These are phyloP conservation scores for Calycopis cecrops DNA, from an alignment of 1,140 invertebrate genomes.

Conservation along the genomic window DNA sequence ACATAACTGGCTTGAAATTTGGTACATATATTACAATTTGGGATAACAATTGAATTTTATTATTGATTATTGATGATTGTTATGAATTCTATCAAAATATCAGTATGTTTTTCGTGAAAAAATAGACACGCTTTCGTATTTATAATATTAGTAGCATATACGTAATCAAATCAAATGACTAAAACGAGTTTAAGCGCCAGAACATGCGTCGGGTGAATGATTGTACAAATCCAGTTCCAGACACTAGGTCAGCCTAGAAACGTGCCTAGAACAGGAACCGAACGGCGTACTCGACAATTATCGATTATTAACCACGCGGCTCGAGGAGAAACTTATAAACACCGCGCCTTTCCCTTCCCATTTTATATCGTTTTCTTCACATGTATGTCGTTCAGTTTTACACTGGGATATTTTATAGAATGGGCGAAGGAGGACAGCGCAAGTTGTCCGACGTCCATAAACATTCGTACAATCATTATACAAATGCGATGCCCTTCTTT, in stretches of 20 bases:
- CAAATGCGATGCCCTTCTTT: too few relatives aligned
- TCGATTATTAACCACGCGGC: slow-evolving; percentile 58
- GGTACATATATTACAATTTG: too few relatives aligned
- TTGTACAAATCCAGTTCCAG: slow-evolving; percentile 21
- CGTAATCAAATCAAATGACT: neutral
- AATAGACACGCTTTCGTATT: too few relatives aligned
- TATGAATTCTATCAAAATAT: too few relatives aligned
- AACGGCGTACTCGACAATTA: slow-evolving; percentile 49
- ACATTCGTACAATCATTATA: too few relatives aligned
- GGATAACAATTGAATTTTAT: too few relatives aligned
- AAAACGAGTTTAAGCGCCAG: neutral
- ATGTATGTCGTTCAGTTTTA: neutral
- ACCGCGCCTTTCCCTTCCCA: slow-evolving; percentile 23
- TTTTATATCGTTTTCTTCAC: slow-evolving; percentile 18
- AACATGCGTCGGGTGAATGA: neutral
- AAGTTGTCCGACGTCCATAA: too few relatives aligned
- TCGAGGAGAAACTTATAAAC: slow-evolving; percentile 41
- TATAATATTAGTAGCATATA: neutral
- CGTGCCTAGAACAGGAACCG: slow-evolving; percentile 36
- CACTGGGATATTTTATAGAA: too few relatives aligned
- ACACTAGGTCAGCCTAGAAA: slow-evolving; percentile 50
- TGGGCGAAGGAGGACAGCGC: too few relatives aligned
- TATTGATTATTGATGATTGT: too few relatives aligned
- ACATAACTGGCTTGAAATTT: too few relatives aligned
- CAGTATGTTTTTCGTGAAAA: too few relatives aligned